Base-by-base conservation (phyloP, 2,113 vertebrate species). In the Xenotilapia flavipinnis region DNA sequence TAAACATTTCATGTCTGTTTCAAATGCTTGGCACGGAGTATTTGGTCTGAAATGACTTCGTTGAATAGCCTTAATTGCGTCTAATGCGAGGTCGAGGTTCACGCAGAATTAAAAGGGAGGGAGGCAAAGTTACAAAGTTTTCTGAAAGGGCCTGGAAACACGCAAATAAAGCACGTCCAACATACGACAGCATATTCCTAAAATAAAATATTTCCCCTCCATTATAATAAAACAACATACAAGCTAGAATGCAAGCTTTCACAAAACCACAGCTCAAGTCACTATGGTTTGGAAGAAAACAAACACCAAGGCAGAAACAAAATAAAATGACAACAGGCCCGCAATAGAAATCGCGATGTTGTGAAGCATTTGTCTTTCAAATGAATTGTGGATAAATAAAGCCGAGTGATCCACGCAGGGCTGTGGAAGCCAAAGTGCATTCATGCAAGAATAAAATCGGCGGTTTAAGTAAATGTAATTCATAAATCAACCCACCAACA, bases 401-500 rank as follows among this genome's bases (percentile, higher is more conserved):
- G 55, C 49, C 49, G 28, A 62, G 3, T 88, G 86, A 80, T 45
- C 58, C 89, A 79, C n/a, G 80, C 6, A 65, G 15, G 2, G 45
- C 89, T 70, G 55, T 3, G 54, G 14, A 89, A 90, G 88, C 85
- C 70, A 83, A 86, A 79, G 56, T 86, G 77, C 79, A 86, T 68
- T 83, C 88, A 40, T 62, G 82, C 87, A 88, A 58, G 17, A 31
- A 38, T 13, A 54, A 31, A 81, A 73, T 51, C 86, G 9, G 23
- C 55, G 28, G 12, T 47, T 23, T 12, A 90, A 90, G 89, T 47
- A 75, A 87, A 83, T 38, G 26, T 70, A 47, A 86, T 77, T 38
- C 70, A 79, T 87, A 87, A 84, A 95, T 87, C 82, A 87, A 83
- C 68, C 83, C 89, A 84, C n/a, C 84, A 82, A 88, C 53, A 86